Percentiles rank a stretch among this genome's conserved stretches.
phyloP scores from a whole-genome alignment of 64 coral and sea anemone genomes.

The Anthopleura sola region DNA sequence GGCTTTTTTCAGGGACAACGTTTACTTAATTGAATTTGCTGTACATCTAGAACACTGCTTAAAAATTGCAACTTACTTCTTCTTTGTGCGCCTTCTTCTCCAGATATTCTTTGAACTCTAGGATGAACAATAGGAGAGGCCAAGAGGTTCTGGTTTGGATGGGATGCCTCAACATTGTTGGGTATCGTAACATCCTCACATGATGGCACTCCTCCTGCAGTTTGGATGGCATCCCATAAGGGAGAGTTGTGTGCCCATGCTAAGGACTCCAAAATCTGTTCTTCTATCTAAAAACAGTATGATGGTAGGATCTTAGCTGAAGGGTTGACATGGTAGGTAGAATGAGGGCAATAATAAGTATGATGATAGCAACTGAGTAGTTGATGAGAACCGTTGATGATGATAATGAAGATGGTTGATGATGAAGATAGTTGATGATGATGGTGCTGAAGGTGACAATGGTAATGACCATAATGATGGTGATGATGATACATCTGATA shows the following conservation, averaged over 20 bases:
- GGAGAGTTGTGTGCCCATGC: slow-evolving; percentile 89
- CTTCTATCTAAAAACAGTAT: slow-evolving; percentile 70
- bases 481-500: no score
- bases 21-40: no score
- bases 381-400: no score
- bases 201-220: slow-evolving; percentile 74
- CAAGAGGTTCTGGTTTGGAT: slow-evolving; percentile 63
- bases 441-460: no score
- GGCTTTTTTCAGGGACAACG: no score
- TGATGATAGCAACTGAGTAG: no score
- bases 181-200: slow-evolving; percentile 96
- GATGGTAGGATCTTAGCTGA: background rate
- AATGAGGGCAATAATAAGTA: no score
- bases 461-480: no score
- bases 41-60: no score
- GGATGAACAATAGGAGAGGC: slow-evolving; percentile 94
- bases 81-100: slow-evolving; percentile 68
- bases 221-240: slow-evolving; percentile 80
- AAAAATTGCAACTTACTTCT: slow-evolving; percentile 38
- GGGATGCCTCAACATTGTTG: slow-evolving; percentile 60
- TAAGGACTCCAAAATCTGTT: slow-evolving; percentile 89
- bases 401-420: no score
- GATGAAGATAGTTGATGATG: no score
- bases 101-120: slow-evolving; percentile 92
- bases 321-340: no score